Percentiles rank a stretch among this genome's conserved stretches.
phyloP scores from a whole-genome alignment of 2,888 invertebrate species.

The Ectemnius lituratus region DNA sequence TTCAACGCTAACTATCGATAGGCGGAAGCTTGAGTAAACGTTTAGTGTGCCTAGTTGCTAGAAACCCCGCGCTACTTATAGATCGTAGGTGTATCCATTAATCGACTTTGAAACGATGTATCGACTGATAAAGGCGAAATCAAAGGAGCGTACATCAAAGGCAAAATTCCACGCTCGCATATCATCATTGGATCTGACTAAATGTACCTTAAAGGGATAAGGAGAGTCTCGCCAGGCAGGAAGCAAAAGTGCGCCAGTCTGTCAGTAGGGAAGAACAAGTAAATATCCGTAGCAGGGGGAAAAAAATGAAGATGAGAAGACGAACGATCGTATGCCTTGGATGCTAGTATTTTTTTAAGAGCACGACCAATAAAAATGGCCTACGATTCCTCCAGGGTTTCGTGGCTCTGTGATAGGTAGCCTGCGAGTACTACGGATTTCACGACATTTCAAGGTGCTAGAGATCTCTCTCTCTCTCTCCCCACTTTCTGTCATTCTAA shows the following conservation, averaged over 20 bases:
- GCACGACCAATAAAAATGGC: constrained; percentile 59
- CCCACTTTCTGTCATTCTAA: background rate
- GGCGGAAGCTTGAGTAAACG: constrained; percentile 39
- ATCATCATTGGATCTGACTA: constrained; percentile 40
- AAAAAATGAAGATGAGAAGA: constrained; percentile 19
- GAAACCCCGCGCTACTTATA: constrained; percentile 37
- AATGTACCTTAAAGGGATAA: constrained; percentile 29
- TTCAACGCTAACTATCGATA: constrained; percentile 28
- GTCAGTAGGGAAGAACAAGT: background rate
- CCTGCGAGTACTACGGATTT: constrained; percentile 57
- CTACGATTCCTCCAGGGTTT: constrained; percentile 60
- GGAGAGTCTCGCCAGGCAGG: constrained; percentile 31
- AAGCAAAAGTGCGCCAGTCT: background rate
- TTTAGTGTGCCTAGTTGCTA: constrained; percentile 47
- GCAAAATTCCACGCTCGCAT: constrained; percentile 44
- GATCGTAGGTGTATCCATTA: constrained; percentile 31
- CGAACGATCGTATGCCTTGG: constrained; percentile 48
- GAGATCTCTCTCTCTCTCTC: constrained; percentile 34
- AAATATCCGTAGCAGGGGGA: constrained; percentile 1
- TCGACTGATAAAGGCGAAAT: constrained; percentile 30
- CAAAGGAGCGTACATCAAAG: constrained; percentile 58
- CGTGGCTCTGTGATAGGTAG: constrained; percentile 67
- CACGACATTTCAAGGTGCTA: constrained; percentile 61
- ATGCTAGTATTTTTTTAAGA: constrained; percentile 65
- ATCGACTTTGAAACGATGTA: constrained; percentile 8